Conservation (phyloP, 2,888 invertebrate species). For the Heliconius charithonia region DNA sequence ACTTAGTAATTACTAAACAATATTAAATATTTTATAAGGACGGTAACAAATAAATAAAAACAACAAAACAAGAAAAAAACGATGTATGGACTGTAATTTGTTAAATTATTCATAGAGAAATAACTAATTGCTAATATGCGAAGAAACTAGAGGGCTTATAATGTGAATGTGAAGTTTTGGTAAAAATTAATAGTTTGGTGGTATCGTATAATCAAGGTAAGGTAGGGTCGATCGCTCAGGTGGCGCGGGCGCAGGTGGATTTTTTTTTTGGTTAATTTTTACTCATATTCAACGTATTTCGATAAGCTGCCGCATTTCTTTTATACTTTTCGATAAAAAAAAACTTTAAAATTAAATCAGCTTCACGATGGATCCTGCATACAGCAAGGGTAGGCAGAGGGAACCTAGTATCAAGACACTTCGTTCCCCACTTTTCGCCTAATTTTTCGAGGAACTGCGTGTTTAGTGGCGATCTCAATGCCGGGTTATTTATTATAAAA, state of each 20-base stretch:
- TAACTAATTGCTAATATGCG: neutral
- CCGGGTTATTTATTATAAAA: no score
- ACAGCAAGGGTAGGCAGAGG: no score
- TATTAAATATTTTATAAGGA: no score
- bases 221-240: conserved; percentile 5
- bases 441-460: no score
- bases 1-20: no score
- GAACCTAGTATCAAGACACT: no score
- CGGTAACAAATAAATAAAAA: no score
- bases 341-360: no score
- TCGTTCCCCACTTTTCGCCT: no score
- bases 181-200: conserved; percentile 25
- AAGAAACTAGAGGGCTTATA: neutral
- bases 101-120: neutral
- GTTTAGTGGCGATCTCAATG: no score
- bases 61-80: no score
- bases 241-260: conserved; percentile 66
- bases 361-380: no score
- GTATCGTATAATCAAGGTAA: conserved; percentile 38
- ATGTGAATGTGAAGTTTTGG: conserved; percentile 8
- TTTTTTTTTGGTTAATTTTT: conserved; percentile 22
- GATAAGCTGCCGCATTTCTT: neutral
- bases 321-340: neutral
- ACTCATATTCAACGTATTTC: conserved; percentile 16
- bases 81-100: neutral